A percentile compares a stretch with the other conserved stretches of the same genome.
Conservation (phyloP, 2,797 vertebrate genomes). For the Brachyalestes nurse region DNA sequence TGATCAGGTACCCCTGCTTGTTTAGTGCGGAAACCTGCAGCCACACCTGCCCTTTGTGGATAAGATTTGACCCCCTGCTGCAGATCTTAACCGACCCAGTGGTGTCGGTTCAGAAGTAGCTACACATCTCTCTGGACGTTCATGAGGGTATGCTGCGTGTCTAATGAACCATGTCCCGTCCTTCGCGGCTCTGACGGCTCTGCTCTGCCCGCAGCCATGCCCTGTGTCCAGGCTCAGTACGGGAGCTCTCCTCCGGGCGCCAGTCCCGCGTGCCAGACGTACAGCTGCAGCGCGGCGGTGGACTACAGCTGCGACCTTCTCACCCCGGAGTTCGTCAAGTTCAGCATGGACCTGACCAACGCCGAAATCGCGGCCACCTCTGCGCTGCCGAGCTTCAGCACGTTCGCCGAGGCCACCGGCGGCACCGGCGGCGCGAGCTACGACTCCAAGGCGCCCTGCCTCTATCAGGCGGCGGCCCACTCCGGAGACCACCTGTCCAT, state of each 20-base stretch:
- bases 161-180: background rate
- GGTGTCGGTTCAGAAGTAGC: too few relatives aligned
- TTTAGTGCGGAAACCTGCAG: too few relatives aligned
- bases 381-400: conserved; percentile 81
- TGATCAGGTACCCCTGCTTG: too few relatives aligned
- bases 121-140: background rate
- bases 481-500: conserved; percentile 90
- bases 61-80: too few relatives aligned
- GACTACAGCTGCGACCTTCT: conserved; percentile 96
- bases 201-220: conserved; percentile 85
- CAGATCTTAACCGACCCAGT: too few relatives aligned
- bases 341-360: conserved; percentile 99
- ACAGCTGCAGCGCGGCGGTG: conserved; percentile 89
- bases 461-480: conserved; percentile 90
- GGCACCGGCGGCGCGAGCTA: conserved; percentile 80
- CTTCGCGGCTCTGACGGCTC: conserved; percentile 43
- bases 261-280: conserved; percentile 93
- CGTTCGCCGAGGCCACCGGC: conserved; percentile 83
- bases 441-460: conserved; percentile 94
- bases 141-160: background rate
- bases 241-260: conserved; percentile 96
- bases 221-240: conserved; percentile 97
- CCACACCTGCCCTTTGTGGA: too few relatives aligned
- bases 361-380: conserved; percentile 90
- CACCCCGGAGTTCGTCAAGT: conserved; percentile 98